A percentile compares a stretch with the other conserved stretches of the same genome.
These are phyloP conservation scores for Anodontia alba DNA, from an alignment of 2,888 invertebrate species.

Conservation along the genomic window DNA sequence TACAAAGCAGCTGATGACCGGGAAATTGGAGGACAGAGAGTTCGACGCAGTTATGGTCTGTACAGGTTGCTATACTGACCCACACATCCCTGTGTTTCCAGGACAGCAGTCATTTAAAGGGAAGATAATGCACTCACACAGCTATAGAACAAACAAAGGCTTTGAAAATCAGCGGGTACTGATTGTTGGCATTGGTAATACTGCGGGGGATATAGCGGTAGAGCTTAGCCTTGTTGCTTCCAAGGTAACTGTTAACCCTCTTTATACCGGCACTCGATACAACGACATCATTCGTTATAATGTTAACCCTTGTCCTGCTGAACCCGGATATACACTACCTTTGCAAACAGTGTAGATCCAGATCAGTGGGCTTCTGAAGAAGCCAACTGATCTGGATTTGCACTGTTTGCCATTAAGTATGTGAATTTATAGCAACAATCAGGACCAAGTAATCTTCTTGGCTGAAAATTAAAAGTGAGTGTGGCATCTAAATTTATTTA, in stretches of 20 bases:
- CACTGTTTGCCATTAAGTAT: too few relatives aligned
- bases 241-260: constrained; percentile 74
- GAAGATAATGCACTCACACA: constrained; percentile 1
- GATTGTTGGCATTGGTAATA: constrained; percentile 86
- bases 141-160: constrained; percentile 20
- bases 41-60: constrained; percentile 76
- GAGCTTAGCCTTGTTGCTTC: constrained; percentile 79
- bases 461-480: too few relatives aligned
- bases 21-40: constrained; percentile 29
- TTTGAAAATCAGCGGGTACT: constrained; percentile 81
- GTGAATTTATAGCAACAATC: too few relatives aligned
- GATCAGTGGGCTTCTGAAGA: too few relatives aligned
- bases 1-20: constrained; percentile 52
- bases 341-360: too few relatives aligned
- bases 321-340: too few relatives aligned
- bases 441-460: too few relatives aligned
- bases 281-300: too few relatives aligned
- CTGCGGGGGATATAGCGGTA: constrained; percentile 84
- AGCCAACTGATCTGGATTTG: too few relatives aligned
- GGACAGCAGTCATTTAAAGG: constrained; percentile 26
- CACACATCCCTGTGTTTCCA: constrained; percentile 58
- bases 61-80: constrained; percentile 66
- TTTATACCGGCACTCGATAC: too few relatives aligned
- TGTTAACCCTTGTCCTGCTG: too few relatives aligned
- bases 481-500: too few relatives aligned